A percentile compares a stretch with the other conserved stretches of the same genome.
phyloP scores from a whole-genome alignment of 2,113 vertebrate genomes.

The Mustela lutreola region DNA sequence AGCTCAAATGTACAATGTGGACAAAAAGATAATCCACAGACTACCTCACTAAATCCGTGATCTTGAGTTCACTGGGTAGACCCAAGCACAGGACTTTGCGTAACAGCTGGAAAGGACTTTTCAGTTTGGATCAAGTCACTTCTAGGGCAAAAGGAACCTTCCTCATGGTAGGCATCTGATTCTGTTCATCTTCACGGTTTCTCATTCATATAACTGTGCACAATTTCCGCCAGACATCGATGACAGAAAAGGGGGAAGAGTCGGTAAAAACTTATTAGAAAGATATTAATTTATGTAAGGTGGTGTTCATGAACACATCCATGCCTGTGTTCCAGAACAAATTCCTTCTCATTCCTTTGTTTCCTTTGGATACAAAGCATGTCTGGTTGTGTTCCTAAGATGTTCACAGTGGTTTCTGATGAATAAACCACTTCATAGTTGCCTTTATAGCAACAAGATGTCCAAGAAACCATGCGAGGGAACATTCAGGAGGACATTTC shows the following conservation, averaged over 20 bases:
- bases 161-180: not conserved
- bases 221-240: not conserved
- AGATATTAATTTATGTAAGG: not conserved
- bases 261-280: slow-evolving; percentile 13
- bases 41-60: not conserved
- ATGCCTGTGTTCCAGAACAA: not conserved
- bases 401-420: not conserved
- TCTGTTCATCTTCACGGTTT: not conserved
- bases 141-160: not conserved
- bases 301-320: not conserved
- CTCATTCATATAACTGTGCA: not conserved
- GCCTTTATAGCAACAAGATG: not conserved
- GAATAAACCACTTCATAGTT: not conserved
- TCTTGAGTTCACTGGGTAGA: not conserved
- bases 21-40: not conserved
- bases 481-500: not conserved
- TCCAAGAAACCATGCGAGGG: not conserved
- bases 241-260: not conserved
- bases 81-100: not conserved
- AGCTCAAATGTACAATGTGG: not conserved
- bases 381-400: not conserved
- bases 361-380: not conserved
- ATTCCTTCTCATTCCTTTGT: not conserved
- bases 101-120: not conserved
- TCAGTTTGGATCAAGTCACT: not conserved